Conservation (phyloP, 2,888 invertebrate species). For the Lobophora halterata region DNA sequence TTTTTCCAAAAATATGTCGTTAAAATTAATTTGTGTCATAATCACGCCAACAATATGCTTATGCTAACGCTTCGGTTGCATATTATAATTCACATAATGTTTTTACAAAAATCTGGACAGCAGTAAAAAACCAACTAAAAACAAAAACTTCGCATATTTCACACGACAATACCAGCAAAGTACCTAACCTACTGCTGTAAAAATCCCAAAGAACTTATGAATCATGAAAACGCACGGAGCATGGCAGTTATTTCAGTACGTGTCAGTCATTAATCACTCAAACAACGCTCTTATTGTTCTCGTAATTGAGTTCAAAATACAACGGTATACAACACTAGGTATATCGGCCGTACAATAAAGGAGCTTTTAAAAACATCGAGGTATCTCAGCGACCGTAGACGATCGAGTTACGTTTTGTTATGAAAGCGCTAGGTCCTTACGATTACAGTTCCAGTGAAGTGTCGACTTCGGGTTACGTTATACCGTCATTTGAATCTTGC, state of each 20-base stretch:
- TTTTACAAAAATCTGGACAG: too few relatives aligned
- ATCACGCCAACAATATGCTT: not conserved
- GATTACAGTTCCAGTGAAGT: slow-evolving; percentile 76
- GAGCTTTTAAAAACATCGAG: slow-evolving; percentile 75
- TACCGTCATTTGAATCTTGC: slow-evolving; percentile 78
- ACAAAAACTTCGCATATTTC: slow-evolving; percentile 29
- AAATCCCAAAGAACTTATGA: slow-evolving; percentile 44
- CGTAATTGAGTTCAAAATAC: slow-evolving; percentile 35
- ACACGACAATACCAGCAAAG: slow-evolving; percentile 39
- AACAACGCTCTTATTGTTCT: slow-evolving; percentile 38
- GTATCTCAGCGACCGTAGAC: slow-evolving; percentile 63
- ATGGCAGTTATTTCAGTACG: slow-evolving; percentile 32
- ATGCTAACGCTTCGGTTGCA: not conserved
- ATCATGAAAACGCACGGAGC: slow-evolving; percentile 39
- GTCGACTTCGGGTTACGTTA: slow-evolving; percentile 77
- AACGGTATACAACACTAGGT: slow-evolving; percentile 32
- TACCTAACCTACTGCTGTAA: slow-evolving; percentile 36
- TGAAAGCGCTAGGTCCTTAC: slow-evolving; percentile 74
- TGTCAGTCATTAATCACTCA: slow-evolving; percentile 25
- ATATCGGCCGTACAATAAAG: slow-evolving; percentile 69
- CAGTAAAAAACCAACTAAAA: not conserved
- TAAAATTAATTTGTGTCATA: slow-evolving; percentile 10
- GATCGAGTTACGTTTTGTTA: slow-evolving; percentile 76
- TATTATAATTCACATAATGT: not conserved
- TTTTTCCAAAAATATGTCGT: slow-evolving; percentile 6